phyloP scores from a whole-genome alignment of 2,113 vertebrate species.

The Protobothrops mucrosquamatus region DNA sequence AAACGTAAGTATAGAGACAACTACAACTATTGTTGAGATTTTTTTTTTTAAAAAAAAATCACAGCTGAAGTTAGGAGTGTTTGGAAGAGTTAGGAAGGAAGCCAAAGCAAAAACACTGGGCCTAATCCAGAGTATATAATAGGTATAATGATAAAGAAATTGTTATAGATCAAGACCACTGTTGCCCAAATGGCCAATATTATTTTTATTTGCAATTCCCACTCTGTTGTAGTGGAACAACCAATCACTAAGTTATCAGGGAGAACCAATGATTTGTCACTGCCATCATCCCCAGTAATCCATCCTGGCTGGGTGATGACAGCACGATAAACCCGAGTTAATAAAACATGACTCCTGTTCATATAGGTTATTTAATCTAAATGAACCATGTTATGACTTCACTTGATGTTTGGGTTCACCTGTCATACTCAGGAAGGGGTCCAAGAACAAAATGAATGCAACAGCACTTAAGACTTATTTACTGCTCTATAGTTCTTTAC shows the following conservation, averaged over 20 bases:
- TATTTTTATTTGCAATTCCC: constrained; percentile 22
- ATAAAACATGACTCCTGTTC: background rate
- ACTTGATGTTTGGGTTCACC: background rate
- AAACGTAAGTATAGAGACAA: constrained; percentile 46
- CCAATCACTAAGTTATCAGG: background rate
- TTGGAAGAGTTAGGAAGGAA: constrained; percentile 55
- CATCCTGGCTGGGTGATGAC: background rate
- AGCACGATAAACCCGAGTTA: background rate
- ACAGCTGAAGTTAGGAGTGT: constrained; percentile 43
- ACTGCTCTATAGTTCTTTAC: background rate
- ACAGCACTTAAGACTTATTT: background rate
- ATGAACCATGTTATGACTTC: background rate
- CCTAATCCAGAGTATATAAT: constrained; percentile 21
- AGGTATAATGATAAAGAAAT: constrained; percentile 13
- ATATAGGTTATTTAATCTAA: background rate
- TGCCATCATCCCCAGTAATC: background rate
- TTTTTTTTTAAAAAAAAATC: constrained; percentile 46
- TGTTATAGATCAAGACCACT: background rate
- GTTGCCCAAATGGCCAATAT: constrained; percentile 1
- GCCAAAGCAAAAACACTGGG: constrained; percentile 42
- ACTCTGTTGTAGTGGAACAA: background rate
- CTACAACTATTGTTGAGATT: constrained; percentile 47
- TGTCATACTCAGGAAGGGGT: background rate
- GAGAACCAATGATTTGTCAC: background rate
- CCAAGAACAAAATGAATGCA: background rate